Percentiles rank a stretch among this genome's conserved stretches.
phyloP scores from a whole-genome alignment of 2,888 invertebrate species.

The Melinopterus prodromus region DNA sequence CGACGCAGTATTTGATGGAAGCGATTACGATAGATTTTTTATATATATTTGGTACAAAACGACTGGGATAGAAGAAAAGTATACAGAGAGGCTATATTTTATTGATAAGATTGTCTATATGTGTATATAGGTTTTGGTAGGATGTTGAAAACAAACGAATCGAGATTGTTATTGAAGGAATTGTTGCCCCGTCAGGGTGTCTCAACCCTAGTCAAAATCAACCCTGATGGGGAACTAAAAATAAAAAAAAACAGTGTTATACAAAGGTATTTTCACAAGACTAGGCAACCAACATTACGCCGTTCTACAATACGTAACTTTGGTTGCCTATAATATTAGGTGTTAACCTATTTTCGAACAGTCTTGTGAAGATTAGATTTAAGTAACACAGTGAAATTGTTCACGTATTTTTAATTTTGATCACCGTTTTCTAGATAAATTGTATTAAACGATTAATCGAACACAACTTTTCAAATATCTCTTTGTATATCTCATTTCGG shows the following conservation, averaged over 20 bases:
- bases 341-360: neutral
- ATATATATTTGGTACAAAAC: conserved; percentile 32
- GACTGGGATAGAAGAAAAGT: conserved; percentile 34
- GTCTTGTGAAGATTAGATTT: neutral
- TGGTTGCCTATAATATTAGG: neutral
- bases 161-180: conserved; percentile 21
- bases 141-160: neutral
- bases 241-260: conserved; percentile 8
- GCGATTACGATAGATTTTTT: conserved; percentile 13
- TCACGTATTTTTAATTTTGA: conserved; percentile 13
- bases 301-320: too few species aligned
- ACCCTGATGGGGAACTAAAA: neutral
- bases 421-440: conserved; percentile 15
- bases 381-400: neutral
- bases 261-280: neutral
- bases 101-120: conserved; percentile 26
- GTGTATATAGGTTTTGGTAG: conserved; percentile 27
- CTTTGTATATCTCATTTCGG: conserved; percentile 10
- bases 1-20: neutral
- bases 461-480: neutral
- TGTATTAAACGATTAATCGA: neutral
- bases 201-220: conserved; percentile 10
- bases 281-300: neutral
- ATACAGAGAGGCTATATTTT: conserved; percentile 35
- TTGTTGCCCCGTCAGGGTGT: conserved; percentile 7